Evolutionary conservation across 2,888 invertebrate species (phyloP), one percentile per base, ranked within the genome.

Genomic region (Pristionchus arcanus): DNA sequence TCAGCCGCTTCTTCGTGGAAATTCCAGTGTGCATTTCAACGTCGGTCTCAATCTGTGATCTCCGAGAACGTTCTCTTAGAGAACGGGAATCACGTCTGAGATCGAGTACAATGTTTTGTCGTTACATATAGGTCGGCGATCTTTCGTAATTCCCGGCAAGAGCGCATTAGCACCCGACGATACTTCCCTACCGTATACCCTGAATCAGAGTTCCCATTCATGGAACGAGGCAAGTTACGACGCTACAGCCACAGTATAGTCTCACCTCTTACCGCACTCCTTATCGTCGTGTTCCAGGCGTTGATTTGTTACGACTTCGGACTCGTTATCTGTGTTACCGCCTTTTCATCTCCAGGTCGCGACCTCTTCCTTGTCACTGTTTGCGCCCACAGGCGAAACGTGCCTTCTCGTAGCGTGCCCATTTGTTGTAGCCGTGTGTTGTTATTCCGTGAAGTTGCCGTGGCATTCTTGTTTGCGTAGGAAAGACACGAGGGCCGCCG

Each of bases 381-480:
- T n/a, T 63, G 25, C n/a, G 63, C 25, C 63, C 25, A 49, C 31
- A 34, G 31, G 68, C 31, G 31, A 63, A 71, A 31, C 31, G 68
- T 71, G 68, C 68, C 74, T 63, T n/a, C 34, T 3, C 37, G 0
- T 19, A 5, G 37, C 74, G 74, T 74, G 74, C 25, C 74, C 74
- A 74, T 74, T 74, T 74, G 74, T 74, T 74, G 71, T 74, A n/a
- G 9, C 2, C 5, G 19, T 25, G n/a, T 37, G 37, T 37, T 74
- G 37, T 74, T 74, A 37, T 71, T 71, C 71, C 5, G 34, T 21
- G 74, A 21, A 34, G 71, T 66, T 66, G 66, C 13, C 31, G 68
- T 15, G 68, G n/a, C n/a, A n/a, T n/a, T 15, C n/a, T 25, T 74
- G 74, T 74, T 74, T 74, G 74, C 74, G 74, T 37, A 68, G 68